Base-by-base conservation (phyloP, 2,888 invertebrate species). In the Melangyna quadrimaculata region DNA sequence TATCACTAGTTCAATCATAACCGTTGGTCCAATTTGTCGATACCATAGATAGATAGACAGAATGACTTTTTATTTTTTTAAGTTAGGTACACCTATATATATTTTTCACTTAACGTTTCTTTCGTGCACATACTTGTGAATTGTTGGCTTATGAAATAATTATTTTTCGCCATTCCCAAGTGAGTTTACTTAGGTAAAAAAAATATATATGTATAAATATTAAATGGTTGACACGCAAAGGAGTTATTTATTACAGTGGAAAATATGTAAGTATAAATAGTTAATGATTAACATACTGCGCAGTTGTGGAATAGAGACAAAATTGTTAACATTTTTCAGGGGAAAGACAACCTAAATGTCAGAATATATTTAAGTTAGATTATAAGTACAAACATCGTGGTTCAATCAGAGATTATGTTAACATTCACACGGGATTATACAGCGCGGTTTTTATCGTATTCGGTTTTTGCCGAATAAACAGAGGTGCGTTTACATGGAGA, bases 211-310 rank as follows among this genome's bases (percentile, higher is more conserved):
- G n/a, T n/a, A 22, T 5, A 35, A 29, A 65, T 65, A 78, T 57
- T 48, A 63, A 73, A 55, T 37, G n/a, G 32, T 24, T 63, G 43
- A 40, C 83, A 83, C 78, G 83, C 83, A 63, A 78, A 70, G 22
- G 57, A 74, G 74, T 78, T 83, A 83, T 83, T 83, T 83, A 78
- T 73, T 53, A 65, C 8, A 2, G 1, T 29, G 17, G 27, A 14
- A 61, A 53, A 72, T 43, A 63, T 51, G 10, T 51, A 10, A 40
- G 40, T 69, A 5, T 29, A 45, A 5, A 17, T 40, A 17, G n/a
- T n/a, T 2, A 69, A 63, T 32, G 57, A 48, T 67, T 55, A 22
- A 12, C n/a, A 61, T 69, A 55, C 55, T 55, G 35, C 40, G 51
- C 57, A 43, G 27, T 70, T 51, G 69, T 35, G 53, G 69, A 19